Conservation (phyloP, 2,888 invertebrate genomes). For the Ommatoiulus sabulosus region DNA sequence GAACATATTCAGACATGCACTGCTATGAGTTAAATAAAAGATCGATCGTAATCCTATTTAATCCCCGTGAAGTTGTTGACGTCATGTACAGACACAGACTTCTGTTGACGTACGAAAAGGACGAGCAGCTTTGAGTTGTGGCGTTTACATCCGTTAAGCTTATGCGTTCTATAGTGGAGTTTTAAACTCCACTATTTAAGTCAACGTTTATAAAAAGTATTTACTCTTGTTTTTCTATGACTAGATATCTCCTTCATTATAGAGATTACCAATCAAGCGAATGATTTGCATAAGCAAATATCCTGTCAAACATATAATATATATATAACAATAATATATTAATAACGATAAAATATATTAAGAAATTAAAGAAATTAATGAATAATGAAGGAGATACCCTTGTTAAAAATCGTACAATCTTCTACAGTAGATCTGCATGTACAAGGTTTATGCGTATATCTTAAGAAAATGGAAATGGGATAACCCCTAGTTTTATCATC, state of each 20-base stretch:
- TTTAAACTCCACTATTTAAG: background rate
- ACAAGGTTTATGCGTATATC: no score
- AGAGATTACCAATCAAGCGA: slow-evolving; percentile 21
- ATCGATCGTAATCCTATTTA: background rate
- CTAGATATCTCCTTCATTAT: background rate
- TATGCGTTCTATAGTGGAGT: background rate
- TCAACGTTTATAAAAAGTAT: background rate
- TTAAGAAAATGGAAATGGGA: no score
- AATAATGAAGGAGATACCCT: no score
- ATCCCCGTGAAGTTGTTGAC: background rate
- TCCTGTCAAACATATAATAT: no score
- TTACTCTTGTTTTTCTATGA: background rate
- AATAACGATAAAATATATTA: no score
- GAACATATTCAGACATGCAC: background rate
- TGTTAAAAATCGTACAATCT: no score
- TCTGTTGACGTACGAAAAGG: background rate
- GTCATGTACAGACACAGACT: background rate
- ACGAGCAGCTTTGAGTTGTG: background rate
- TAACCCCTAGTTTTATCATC: no score
- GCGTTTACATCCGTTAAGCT: slow-evolving; percentile 7
- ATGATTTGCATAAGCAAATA: background rate
- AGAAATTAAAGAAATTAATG: no score
- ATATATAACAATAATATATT: no score
- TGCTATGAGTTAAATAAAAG: background rate
- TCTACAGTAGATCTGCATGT: no score